phyloP scores from a whole-genome alignment of 2,113 vertebrate genomes.

The Phyllopteryx taeniolatus region DNA sequence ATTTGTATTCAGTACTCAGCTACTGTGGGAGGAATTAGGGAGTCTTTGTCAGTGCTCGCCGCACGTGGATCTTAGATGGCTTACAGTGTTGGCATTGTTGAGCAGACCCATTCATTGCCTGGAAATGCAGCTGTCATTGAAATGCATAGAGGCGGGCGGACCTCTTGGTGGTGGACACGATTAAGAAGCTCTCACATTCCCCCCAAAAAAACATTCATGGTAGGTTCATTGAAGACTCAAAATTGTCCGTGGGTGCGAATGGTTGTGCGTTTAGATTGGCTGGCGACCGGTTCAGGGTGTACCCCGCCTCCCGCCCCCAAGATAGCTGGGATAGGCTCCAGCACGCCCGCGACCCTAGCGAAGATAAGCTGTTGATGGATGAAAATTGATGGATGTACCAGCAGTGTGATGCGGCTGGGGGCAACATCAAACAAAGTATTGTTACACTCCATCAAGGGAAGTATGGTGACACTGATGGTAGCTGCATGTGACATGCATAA shows the following conservation, averaged over 20 bases:
- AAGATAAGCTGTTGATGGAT: no score
- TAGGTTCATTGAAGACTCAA: no score
- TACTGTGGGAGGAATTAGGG: constrained; percentile 33
- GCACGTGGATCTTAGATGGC: constrained; percentile 14
- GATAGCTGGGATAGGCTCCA: no score
- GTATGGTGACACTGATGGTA: constrained; percentile 19
- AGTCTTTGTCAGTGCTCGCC: constrained; percentile 34
- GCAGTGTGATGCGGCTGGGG: constrained; percentile 12
- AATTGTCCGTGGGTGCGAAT: no score
- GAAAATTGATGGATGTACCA: no score
- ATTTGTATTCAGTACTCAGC: constrained; percentile 41
- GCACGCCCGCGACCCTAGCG: no score
- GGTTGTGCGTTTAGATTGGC: no score
- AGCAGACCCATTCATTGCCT: constrained; percentile 13
- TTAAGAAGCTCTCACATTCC: not conserved
- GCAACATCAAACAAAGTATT: constrained; percentile 8
- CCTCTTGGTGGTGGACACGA: not conserved
- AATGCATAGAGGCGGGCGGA: not conserved
- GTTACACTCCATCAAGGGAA: constrained; percentile 12
- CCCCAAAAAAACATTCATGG: no score
- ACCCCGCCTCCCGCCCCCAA: no score
- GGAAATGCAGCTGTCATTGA: constrained; percentile 6
- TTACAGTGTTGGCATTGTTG: constrained; percentile 29
- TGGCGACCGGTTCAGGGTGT: no score
- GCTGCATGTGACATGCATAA: not conserved